phyloP scores from a whole-genome alignment of 2,888 invertebrate species.

The Dendrolimus pini region DNA sequence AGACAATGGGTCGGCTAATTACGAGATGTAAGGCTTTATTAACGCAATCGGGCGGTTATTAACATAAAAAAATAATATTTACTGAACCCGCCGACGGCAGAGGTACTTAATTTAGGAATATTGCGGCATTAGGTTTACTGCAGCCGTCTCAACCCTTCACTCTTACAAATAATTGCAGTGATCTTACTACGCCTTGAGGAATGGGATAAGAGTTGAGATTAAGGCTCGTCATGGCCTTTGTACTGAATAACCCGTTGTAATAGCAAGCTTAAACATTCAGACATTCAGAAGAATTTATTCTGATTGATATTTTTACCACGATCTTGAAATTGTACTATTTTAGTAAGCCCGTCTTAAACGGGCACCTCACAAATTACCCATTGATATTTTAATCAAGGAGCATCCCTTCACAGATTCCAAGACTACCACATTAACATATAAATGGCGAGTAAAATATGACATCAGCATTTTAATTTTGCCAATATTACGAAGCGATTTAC shows the following conservation, averaged over 20 bases:
- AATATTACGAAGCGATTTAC: slow-evolving; percentile 74
- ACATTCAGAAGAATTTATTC: slow-evolving; percentile 10
- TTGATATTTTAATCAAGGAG: slow-evolving; percentile 68
- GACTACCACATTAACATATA: slow-evolving; percentile 66
- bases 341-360: slow-evolving; percentile 27
- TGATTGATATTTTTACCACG: slow-evolving; percentile 38
- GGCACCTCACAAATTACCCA: slow-evolving; percentile 52
- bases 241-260: slow-evolving; percentile 53
- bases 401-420: slow-evolving; percentile 43
- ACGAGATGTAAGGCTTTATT: slow-evolving; percentile 74
- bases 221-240: slow-evolving; percentile 61
- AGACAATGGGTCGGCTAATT: slow-evolving; percentile 67
- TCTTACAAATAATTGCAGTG: slow-evolving; percentile 70
- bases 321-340: slow-evolving; percentile 25
- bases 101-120: slow-evolving; percentile 72
- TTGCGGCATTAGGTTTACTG: slow-evolving; percentile 64
- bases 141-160: slow-evolving; percentile 59
- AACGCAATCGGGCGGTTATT: slow-evolving; percentile 72
- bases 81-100: slow-evolving; percentile 46
- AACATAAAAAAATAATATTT: slow-evolving; percentile 77
- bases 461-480: slow-evolving; percentile 75
- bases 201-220: slow-evolving; percentile 65
- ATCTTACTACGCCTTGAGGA: slow-evolving; percentile 54
- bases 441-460: slow-evolving; percentile 72
- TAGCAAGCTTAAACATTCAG: slow-evolving; percentile 37